Conservation (phyloP, 1,140 invertebrate species). For the Eriosoma lanigerum region DNA sequence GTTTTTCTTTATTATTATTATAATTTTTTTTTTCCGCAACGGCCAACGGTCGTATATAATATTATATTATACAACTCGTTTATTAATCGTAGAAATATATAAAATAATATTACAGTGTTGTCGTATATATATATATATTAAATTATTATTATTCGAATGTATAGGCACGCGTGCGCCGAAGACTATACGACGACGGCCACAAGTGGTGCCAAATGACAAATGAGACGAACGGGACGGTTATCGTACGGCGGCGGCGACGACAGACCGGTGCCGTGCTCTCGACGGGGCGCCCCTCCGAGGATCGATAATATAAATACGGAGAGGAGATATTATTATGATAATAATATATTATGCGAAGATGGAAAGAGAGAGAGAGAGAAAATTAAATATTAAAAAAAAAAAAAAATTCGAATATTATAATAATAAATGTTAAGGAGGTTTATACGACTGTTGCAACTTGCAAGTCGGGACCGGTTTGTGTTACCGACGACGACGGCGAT, state of each 20-base stretch:
- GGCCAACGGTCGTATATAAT: too few relatives aligned
- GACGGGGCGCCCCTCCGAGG: slow-evolving; percentile 17
- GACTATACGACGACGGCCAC: not conserved
- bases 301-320: not conserved
- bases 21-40: too few relatives aligned
- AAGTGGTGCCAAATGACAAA: slow-evolving; percentile 49
- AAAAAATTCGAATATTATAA: not conserved
- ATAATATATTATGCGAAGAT: not conserved
- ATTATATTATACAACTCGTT: too few relatives aligned
- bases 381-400: not conserved
- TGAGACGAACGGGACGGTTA: slow-evolving; percentile 37
- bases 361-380: not conserved
- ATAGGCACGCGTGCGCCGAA: not conserved
- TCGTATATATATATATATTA: not conserved
- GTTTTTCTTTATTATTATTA: too few relatives aligned
- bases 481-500: not conserved
- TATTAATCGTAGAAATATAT: too few relatives aligned
- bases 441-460: not conserved
- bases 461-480: not conserved
- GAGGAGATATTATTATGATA: slow-evolving; percentile 1
- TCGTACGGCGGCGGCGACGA: slow-evolving; percentile 28
- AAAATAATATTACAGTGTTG: not conserved
- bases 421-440: not conserved
- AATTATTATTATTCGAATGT: not conserved
- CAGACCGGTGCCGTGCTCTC: slow-evolving; percentile 35